Base-by-base conservation (phyloP, 92 coral and sea anemone genomes). In the Chrysogorgia sp. region DNA sequence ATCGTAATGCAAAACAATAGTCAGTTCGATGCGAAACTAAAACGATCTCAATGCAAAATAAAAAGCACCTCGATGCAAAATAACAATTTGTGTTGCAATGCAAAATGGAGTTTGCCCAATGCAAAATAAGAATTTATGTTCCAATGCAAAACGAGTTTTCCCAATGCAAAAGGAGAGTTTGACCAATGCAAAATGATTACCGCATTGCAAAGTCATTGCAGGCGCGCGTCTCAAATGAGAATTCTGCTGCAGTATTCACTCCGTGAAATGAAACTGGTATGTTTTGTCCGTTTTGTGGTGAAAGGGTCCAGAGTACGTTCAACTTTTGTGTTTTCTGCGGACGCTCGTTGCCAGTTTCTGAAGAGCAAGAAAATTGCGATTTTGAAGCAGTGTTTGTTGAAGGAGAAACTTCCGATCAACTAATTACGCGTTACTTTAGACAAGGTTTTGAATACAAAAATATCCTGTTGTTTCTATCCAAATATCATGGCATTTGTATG, bases 241-340 rank as follows among this genome's bases (percentile, higher is more conserved):
- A 62, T 62, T 26, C 32, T 5, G 32, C 63, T 62, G 34, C 31
- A 62, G 31, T 7, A 17, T 32, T 29, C 19, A 32, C 40, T 62
- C 68, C 21, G 60, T 53, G 28, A 19, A 53, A 19, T 19, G 52
- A n/a, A 26, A 60, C 33, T 60, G 67, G 24, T 20, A 62, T 62
- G 68, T 62, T 62, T 62, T 62, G 68, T 30, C 68, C 68, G 19
- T 62, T 28, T 37, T 62, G 68, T 62, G 68, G 68, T 62, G 41
- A 28, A 28, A 20, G 7, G 7, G 68, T 62, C 9, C 40, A 32
- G 23, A 7, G 22, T 3, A 12, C 41, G n/a, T 62, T 32, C 34
- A 10, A 32, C 20, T 62, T 62, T 62, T 62, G 68, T n/a, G 9
- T n/a, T 2, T 29, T 14, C 23, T 62, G 68, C 34, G 68, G 68